phyloP scores from a whole-genome alignment of 2,888 invertebrate species.

The Stenodema calcarata region DNA sequence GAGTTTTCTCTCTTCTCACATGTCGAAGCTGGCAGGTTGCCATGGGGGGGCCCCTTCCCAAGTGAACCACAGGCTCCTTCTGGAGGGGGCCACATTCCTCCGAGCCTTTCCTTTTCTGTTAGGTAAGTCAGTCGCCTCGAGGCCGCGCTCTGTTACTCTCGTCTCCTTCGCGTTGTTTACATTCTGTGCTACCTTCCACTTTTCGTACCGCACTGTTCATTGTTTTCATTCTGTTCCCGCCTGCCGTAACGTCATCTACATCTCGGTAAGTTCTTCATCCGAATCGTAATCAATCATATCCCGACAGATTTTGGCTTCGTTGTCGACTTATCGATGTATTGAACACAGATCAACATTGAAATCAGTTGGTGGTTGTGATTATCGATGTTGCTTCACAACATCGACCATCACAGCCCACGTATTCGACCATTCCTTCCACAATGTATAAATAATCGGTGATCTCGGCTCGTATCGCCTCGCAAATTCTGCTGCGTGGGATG shows the following conservation, averaged over 20 bases:
- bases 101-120: slow-evolving; percentile 48
- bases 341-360: too few species aligned
- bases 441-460: too few species aligned
- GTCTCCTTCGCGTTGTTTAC: neutral
- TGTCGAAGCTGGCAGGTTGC: slow-evolving; percentile 1
- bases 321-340: too few species aligned
- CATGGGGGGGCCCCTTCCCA: neutral
- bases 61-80: neutral
- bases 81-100: slow-evolving; percentile 43
- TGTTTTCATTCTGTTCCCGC: neutral
- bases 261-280: neutral
- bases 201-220: neutral
- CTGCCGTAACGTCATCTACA: neutral
- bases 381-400: too few species aligned
- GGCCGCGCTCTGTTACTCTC: neutral
- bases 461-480: too few species aligned
- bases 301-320: too few species aligned
- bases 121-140: slow-evolving; percentile 47
- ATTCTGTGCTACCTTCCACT: neutral
- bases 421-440: too few species aligned
- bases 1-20: slow-evolving; percentile 24
- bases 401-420: too few species aligned
- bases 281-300: too few species aligned
- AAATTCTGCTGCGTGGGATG: neutral
- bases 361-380: too few species aligned